Percentiles rank a stretch among this genome's conserved stretches.
These are phyloP conservation scores for Nomada ruficornis DNA, from an alignment of 2,888 invertebrate genomes.

Conservation along the genomic window DNA sequence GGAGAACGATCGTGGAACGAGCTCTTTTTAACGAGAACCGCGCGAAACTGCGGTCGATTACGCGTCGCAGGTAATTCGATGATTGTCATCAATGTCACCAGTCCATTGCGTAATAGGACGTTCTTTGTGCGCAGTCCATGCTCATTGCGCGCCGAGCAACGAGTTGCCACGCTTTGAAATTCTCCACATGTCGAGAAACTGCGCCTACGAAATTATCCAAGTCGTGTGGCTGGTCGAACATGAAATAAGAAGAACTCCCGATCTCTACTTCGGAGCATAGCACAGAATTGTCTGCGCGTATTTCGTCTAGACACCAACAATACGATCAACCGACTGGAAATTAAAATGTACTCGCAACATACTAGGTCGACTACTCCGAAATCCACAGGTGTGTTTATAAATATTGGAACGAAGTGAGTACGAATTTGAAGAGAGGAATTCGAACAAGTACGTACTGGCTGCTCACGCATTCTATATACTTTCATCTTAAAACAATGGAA, in stretches of 20 bases:
- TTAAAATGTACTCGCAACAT: neutral
- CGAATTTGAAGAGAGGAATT: neutral
- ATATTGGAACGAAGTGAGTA: neutral
- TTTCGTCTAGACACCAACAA: too few relatives aligned
- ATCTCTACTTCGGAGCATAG: too few relatives aligned
- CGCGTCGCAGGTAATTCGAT: constrained; percentile 73
- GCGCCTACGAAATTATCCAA: neutral
- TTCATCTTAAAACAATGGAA: too few relatives aligned
- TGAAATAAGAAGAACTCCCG: too few relatives aligned
- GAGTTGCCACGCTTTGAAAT: neutral
- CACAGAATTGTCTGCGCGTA: too few relatives aligned
- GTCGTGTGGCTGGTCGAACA: too few relatives aligned
- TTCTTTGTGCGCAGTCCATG: constrained; percentile 55
- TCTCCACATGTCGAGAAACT: neutral
- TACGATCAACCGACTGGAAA: too few relatives aligned
- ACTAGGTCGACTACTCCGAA: neutral
- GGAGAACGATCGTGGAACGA: constrained; percentile 17
- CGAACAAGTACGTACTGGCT: neutral
- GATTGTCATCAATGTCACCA: constrained; percentile 74
- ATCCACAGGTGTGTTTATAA: constrained; percentile 18
- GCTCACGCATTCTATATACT: too few relatives aligned
- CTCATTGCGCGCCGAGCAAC: constrained; percentile 25
- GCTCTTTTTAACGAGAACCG: constrained; percentile 38
- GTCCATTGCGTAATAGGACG: constrained; percentile 60
- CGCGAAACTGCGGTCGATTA: constrained; percentile 62